Evolutionary conservation across 2,797 vertebrate genomes (phyloP), one percentile per base, ranked within the genome.

Genomic region (Pseudocheirus occidentalis): DNA sequence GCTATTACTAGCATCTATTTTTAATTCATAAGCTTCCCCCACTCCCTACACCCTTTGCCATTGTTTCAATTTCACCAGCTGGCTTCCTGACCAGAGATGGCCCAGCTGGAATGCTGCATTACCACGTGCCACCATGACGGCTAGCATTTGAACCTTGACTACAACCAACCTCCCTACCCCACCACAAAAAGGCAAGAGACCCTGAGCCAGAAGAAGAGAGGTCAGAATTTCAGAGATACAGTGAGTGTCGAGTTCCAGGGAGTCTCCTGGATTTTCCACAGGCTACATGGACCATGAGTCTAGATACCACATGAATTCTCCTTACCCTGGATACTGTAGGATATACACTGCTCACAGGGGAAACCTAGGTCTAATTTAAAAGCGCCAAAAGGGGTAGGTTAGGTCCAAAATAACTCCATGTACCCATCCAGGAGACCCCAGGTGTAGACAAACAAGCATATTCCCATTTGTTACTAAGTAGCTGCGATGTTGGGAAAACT

Each of bases 21-120:
- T 98, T 98, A 98, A 98, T 98, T 97, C 98, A 97, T 95, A 96
- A 97, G 95, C 97, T 96, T 97, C 95, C 96, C 96, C 96, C 57
- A 62, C 34, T 59, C 50, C 94, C 62, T 87, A 94, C 90, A 95
- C 95, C 96, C 97, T 92, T 97, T 90, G 90, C 94, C 96, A 96
- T 97, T 97, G 95, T 97, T 97, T 92, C 62, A 90, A 92, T 28
- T 55, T 96, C 55, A 94, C 93, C 96, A 96, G 96, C 97, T 98
- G 98, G 96, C 97, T 93, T 92, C 97, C 3, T 11, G 95, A 93
- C 95, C 95, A 56, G 10, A 59, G 93, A 16, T 0, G 21, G 54
- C 95, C 95, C 94, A 31, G 89, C 31, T 13, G 0, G 90, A 93
- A 52, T 87, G 31, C 93, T 95, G 93, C 91, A 93, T 98, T 96